Evolutionary conservation across 2,113 vertebrate species (phyloP).

Genomic region (Haemorhous mexicanus): DNA sequence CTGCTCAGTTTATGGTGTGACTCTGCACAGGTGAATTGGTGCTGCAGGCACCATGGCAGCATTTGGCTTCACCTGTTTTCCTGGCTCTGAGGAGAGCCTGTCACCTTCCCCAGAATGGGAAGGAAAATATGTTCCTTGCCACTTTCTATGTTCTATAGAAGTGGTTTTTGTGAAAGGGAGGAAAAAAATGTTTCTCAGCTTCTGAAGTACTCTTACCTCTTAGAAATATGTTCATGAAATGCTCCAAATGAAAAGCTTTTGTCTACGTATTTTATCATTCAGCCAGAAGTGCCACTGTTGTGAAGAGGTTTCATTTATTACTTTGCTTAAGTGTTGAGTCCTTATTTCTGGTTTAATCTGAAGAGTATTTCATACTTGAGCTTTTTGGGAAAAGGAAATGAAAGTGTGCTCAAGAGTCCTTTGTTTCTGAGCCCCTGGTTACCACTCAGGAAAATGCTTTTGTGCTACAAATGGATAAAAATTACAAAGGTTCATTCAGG

Average conservation of each 20-base stretch:
- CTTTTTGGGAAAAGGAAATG: not conserved
- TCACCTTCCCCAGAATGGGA: not conserved
- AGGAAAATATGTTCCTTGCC: not conserved
- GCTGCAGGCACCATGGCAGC: not conserved
- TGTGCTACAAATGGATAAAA: constrained; percentile 21
- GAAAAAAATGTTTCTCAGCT: not conserved
- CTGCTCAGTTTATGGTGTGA: not conserved
- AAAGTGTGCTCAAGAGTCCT: constrained; percentile 8
- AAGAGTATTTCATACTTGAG: not conserved
- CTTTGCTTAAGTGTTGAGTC: not conserved
- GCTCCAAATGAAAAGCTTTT: not conserved
- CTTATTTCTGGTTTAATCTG: not conserved
- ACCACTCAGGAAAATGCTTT: not conserved
- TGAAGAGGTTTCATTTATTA: not conserved
- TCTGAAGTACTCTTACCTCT: not conserved
- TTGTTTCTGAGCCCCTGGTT: not conserved
- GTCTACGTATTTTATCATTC: not conserved
- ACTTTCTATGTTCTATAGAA: not conserved
- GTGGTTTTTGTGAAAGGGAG: not conserved
- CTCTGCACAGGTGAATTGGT: rapidly evolving
- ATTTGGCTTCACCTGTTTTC: not conserved
- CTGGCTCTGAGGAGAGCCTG: not conserved
- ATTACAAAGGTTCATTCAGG: constrained; percentile 39
- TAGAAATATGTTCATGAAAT: not conserved
- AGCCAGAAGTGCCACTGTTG: not conserved